Evolutionary conservation across 2,113 vertebrate species (phyloP), one percentile per base, ranked within the genome.

Genomic region (Gobiocypris rarus): DNA sequence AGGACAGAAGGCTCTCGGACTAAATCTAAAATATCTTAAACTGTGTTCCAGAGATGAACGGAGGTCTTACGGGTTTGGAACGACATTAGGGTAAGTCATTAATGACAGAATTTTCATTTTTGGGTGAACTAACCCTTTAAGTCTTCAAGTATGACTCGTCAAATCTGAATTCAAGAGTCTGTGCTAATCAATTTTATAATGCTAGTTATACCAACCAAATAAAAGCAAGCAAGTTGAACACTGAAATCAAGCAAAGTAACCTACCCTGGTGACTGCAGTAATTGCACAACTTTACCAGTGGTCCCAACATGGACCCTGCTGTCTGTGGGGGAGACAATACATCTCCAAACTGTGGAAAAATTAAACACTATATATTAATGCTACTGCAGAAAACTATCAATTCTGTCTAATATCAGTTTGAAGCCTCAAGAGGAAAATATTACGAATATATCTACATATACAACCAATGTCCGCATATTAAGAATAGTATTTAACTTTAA

Each of bases 231-330:
- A 54, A 22, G 52, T 54, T 54, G 0, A 65, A 45, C 3, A 54
- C 5, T 5, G 22, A 43, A 73, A 65, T 31, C 11, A 28, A 61
- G 19, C 58, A 70, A 50, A 26, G 13, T 11, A n/a, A 82, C 84
- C 63, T 85, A 95, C 94, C 94, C 92, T 89, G 85, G 3, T 92
- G 88, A 71, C 92, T 89, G 88, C 94, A 95, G 83, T 73, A 91
- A 84, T 91, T 87, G 87, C 94, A 95, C 38, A 90, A 79, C 22
- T 81, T 71, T 1, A 89, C 61, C 56, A 88, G 14, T 5, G 83
- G 43, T 71, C 77, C 58, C 3, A 74, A 15, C 10, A 63, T 13
- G 2, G 74, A 77, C 50, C 83, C 79, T 38, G 61, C 9, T 43
- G 34, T 86, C 81, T 88, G 54, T 70, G 45, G 19, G 13, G 63